Percentiles rank a stretch among this genome's conserved stretches.
Conservation (phyloP, 1,140 invertebrate genomes). For the Rhyacophila brunnea region DNA sequence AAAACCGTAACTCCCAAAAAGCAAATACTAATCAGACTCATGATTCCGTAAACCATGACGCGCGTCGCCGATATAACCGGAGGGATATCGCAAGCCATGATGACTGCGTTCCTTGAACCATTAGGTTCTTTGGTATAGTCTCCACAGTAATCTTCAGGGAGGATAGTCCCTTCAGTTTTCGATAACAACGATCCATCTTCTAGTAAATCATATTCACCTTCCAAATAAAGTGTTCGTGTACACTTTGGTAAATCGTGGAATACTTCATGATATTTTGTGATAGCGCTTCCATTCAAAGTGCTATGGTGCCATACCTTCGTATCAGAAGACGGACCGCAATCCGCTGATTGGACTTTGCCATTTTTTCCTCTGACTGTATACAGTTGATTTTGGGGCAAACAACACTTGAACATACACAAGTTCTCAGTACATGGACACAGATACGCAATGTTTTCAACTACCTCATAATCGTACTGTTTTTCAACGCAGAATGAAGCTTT, state of each 20-base stretch:
- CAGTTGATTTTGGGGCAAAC: neutral
- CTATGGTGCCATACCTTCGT: conserved; percentile 9
- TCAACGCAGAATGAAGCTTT: conserved; percentile 14
- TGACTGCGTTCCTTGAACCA: neutral
- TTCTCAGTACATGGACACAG: conserved; percentile 19
- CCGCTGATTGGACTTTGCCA: neutral
- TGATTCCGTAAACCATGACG: neutral
- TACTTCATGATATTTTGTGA: conserved; percentile 4
- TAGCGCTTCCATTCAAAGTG: neutral
- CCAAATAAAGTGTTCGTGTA: neutral
- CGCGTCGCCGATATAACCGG: neutral
- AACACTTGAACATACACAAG: conserved; percentile 20
- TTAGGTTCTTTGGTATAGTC: conserved; percentile 5
- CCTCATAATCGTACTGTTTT: neutral
- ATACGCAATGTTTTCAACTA: conserved; percentile 1
- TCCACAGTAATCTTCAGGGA: conserved; percentile 14
- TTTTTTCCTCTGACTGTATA: neutral
- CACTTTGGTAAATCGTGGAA: conserved; percentile 4
- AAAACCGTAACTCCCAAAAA: conserved; percentile 2
- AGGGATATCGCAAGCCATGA: conserved; percentile 10
- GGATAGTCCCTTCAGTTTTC: conserved; percentile 11
- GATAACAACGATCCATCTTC: conserved; percentile 12
- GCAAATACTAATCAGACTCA: neutral
- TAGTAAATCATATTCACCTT: conserved; percentile 9
- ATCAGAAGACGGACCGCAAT: neutral